phyloP scores from a whole-genome alignment of 2,113 vertebrate genomes.

The Ranitomeya variabilis region DNA sequence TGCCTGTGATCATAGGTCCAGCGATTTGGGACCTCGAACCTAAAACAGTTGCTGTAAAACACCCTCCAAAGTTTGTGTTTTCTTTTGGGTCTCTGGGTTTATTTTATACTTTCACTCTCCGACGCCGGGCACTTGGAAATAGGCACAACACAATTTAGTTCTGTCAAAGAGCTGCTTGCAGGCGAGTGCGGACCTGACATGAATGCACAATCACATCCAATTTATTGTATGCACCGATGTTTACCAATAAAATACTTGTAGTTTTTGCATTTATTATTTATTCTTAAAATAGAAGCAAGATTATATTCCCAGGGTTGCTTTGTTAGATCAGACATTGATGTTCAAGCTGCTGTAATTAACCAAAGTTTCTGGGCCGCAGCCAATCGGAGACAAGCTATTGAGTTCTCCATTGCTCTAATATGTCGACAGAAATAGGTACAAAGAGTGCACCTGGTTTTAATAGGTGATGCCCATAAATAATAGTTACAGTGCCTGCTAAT shows the following conservation, averaged over 20 bases:
- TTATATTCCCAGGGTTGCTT: conserved; percentile 37
- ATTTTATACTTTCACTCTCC: conserved; percentile 22
- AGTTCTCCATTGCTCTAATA: conserved; percentile 22
- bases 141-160: conserved; percentile 45
- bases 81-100: not conserved
- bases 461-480: conserved; percentile 48
- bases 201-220: conserved; percentile 44
- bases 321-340: conserved; percentile 26
- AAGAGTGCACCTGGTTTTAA: conserved; percentile 49
- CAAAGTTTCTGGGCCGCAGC: not conserved
- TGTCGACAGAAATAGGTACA: conserved; percentile 36
- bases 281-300: conserved; percentile 43
- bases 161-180: conserved; percentile 41
- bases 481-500: conserved; percentile 40
- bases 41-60: conserved; percentile 2
- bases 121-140: conserved; percentile 39
- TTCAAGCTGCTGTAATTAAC: conserved; percentile 46
- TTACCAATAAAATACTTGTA: conserved; percentile 45
- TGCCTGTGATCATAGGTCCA: not conserved
- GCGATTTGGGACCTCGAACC: not conserved
- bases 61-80: conserved; percentile 10
- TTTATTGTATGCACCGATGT: conserved; percentile 53
- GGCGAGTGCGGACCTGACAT: conserved; percentile 37
- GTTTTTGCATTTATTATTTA: conserved; percentile 47
- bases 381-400: conserved; percentile 31